phyloP scores from a whole-genome alignment of 2,888 invertebrate species.

The Anticlea derivata region DNA sequence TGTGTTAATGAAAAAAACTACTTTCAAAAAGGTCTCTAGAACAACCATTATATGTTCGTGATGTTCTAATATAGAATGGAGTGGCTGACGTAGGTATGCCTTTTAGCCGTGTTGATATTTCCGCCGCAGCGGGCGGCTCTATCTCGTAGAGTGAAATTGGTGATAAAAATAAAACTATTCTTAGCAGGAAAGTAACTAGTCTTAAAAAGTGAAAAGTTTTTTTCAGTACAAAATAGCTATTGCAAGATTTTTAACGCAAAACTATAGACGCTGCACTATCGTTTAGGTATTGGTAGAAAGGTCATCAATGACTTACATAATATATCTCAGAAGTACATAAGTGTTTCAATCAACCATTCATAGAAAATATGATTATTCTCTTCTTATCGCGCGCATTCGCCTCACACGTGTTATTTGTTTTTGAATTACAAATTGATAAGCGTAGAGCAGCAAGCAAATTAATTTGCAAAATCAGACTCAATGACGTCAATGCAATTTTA shows the following conservation, averaged over 20 bases:
- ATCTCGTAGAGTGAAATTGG: conserved; percentile 1
- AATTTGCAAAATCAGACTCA: conserved; percentile 31
- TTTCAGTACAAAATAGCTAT: not conserved
- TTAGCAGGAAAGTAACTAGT: not conserved
- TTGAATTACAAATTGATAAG: conserved; percentile 42
- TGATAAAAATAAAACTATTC: conserved; percentile 13
- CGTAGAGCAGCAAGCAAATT: conserved; percentile 30
- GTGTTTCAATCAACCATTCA: conserved; percentile 33
- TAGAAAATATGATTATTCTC: conserved; percentile 30
- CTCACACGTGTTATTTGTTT: conserved; percentile 45
- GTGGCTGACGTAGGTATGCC: conserved; percentile 17
- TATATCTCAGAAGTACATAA: conserved; percentile 28
- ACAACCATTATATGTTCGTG: conserved; percentile 32
- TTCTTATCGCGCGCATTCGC: conserved; percentile 45
- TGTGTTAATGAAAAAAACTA: conserved; percentile 27
- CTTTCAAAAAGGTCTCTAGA: conserved; percentile 26
- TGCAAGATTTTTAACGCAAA: too few species aligned
- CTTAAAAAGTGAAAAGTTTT: not conserved
- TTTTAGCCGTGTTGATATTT: conserved; percentile 4
- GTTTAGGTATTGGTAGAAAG: conserved; percentile 5
- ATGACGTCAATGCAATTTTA: conserved; percentile 36
- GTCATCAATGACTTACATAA: conserved; percentile 1
- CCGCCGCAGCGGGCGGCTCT: not conserved
- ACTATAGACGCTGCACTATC: too few species aligned
- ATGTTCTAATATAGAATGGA: conserved; percentile 32